These are phyloP conservation scores for Bombus sibiricus DNA, from an alignment of 1,140 invertebrate species.

Conservation along the genomic window DNA sequence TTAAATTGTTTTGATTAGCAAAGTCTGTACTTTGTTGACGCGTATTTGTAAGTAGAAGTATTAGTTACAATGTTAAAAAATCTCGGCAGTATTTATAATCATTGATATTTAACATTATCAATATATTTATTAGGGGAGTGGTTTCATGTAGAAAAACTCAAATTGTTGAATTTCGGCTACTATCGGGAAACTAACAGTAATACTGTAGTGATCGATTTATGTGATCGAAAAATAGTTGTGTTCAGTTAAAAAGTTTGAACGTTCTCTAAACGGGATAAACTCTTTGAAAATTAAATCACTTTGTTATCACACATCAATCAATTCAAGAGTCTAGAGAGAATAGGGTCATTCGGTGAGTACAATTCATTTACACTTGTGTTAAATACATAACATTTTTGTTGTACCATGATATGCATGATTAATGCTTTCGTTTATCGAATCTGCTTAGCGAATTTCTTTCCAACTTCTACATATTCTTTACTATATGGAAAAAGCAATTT, in stretches of 20 bases:
- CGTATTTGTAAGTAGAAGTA: background rate
- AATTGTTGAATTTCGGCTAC: background rate
- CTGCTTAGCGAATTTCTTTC: background rate
- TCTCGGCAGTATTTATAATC: background rate
- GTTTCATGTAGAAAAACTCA: background rate
- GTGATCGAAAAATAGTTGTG: background rate
- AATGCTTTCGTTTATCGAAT: constrained; percentile 12
- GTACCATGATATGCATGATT: constrained; percentile 42
- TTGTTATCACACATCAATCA: too few relatives aligned
- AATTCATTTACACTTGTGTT: constrained; percentile 21
- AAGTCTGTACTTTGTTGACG: background rate
- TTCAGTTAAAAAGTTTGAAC: background rate
- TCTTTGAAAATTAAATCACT: too few relatives aligned
- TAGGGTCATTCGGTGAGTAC: constrained; percentile 12
- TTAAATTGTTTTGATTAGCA: background rate
- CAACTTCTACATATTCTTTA: constrained; percentile 15
- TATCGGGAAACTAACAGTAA: background rate
- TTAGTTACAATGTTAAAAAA: background rate
- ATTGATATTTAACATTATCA: background rate
- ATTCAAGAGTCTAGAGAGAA: too few relatives aligned
- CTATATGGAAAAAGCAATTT: constrained; percentile 27
- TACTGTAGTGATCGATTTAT: background rate
- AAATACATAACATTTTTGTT: constrained; percentile 41
- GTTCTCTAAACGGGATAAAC: too few relatives aligned
- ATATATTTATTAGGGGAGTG: background rate